Evolutionary conservation across 30 jellyfish, hydroid and myxozoan species (phyloP), one percentile per base, ranked within the genome.

Genomic region (Rhopilema esculentum): DNA sequence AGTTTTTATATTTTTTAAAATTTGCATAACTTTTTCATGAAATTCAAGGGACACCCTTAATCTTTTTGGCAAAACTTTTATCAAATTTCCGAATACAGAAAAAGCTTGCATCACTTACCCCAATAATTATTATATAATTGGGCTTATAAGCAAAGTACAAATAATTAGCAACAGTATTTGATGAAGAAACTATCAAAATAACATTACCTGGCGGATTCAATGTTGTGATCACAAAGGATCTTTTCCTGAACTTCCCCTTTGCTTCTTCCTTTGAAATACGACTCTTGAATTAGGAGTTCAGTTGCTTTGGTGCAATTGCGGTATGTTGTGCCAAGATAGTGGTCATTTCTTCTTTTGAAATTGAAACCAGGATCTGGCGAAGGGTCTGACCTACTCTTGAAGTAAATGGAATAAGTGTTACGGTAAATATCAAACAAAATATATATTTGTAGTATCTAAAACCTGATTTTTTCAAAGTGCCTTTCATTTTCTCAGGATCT

Each of bases 141-240:
- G 57, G 12, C 57, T 40, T 40, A 40, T 40, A 40, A 40, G 57
- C 57, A 40, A 40, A 40, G 57, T 40, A 12, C 57, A 40, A 40
- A 40, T 40, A 40, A 40, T 40, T 40, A 40, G 57, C 57, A 40
- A 40, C n/a, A 40, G 57, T 40, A 40, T 40, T 40, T 40, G 57
- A 40, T 40, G 57, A 12, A 40, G 57, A 40, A 40, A 40, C 57
- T 40, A 6, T 12, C 57, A 40, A 40, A 40, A 20, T 67, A 20
- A 18, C 49, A 20, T 67, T 26, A 20, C 78, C 78, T 67, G 78
- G 78, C 23, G 78, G 78, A 26, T 20, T 20, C 78, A 67, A 15
- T 26, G 49, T 67, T 16, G 49, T 32, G 1, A 15, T 24, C 49
- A 67, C 78, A 67, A 26, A 67, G 20, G 33, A 26, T 24, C 78